Conservation (phyloP, 2,888 invertebrate species). For the Phengaris alcon region DNA sequence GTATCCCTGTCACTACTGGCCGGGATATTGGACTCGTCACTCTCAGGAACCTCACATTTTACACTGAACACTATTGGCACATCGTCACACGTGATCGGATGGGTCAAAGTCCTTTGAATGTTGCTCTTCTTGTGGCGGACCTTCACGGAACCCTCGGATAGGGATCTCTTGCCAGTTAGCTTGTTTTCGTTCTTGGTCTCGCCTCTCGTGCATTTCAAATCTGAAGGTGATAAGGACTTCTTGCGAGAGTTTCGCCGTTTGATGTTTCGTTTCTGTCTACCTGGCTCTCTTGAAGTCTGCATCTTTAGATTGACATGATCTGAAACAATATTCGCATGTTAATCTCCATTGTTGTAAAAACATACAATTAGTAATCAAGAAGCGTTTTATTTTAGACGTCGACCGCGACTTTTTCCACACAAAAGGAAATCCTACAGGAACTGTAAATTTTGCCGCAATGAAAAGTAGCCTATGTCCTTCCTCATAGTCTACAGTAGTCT, state of each 20-base stretch:
- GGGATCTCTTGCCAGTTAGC: slow-evolving; percentile 59
- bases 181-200: slow-evolving; percentile 63
- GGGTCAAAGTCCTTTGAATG: slow-evolving; percentile 72
- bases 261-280: slow-evolving; percentile 69
- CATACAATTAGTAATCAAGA: too few relatives aligned
- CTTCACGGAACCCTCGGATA: slow-evolving; percentile 73
- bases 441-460: too few relatives aligned
- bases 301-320: slow-evolving; percentile 67
- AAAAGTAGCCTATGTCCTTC: too few relatives aligned
- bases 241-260: slow-evolving; percentile 74
- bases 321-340: slow-evolving; percentile 49
- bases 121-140: slow-evolving; percentile 73
- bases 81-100: slow-evolving; percentile 56
- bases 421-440: too few relatives aligned
- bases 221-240: slow-evolving; percentile 74
- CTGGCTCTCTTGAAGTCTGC: slow-evolving; percentile 71
- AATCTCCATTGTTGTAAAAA: neutral
- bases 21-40: slow-evolving; percentile 72
- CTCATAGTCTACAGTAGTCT: too few relatives aligned
- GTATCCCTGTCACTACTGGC: slow-evolving; percentile 75
- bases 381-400: too few relatives aligned
- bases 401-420: too few relatives aligned
- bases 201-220: slow-evolving; percentile 61
- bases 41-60: slow-evolving; percentile 48
- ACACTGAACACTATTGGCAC: slow-evolving; percentile 49